Evolutionary conservation across 30 jellyfish, hydroid and myxozoan genomes (phyloP).

Genomic region (Mastigias papua): DNA sequence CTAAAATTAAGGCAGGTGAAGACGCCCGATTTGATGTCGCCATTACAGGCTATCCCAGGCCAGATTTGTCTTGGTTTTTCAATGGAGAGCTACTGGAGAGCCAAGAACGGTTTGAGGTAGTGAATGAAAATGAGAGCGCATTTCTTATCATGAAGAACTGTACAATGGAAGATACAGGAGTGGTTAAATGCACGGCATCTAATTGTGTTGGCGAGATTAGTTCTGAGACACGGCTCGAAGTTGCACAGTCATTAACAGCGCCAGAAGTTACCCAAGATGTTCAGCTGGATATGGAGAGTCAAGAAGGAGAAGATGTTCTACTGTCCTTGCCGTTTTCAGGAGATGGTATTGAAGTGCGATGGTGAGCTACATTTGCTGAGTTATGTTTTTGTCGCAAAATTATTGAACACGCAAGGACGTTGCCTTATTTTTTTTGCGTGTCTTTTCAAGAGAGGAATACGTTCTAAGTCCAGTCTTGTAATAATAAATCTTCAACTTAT

Average conservation of each 20-base stretch:
- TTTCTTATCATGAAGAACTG: conserved; percentile 68
- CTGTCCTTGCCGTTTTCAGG: conserved; percentile 66
- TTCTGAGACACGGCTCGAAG: conserved; percentile 57
- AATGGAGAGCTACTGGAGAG: conserved; percentile 40
- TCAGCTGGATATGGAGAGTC: conserved; percentile 29
- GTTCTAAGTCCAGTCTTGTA: too few species aligned
- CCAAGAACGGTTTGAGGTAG: conserved; percentile 49
- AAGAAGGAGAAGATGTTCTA: conserved; percentile 86
- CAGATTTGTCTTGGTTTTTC: conserved; percentile 70
- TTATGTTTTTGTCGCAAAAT: neutral
- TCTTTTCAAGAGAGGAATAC: too few species aligned
- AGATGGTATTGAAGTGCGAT: conserved; percentile 30
- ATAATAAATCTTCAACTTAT: too few species aligned
- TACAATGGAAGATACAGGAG: conserved; percentile 69
- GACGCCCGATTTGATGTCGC: conserved; percentile 51
- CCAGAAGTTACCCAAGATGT: conserved; percentile 42
- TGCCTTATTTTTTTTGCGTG: neutral
- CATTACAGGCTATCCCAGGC: conserved; percentile 62
- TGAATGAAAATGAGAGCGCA: conserved; percentile 23
- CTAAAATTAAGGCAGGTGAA: conserved; percentile 50
- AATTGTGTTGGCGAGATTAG: conserved; percentile 77
- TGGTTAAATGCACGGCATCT: conserved; percentile 66
- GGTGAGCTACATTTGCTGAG: conserved; percentile 25
- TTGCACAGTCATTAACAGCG: conserved; percentile 6
- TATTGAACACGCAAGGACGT: neutral